phyloP scores from a whole-genome alignment of 2,113 vertebrate genomes.

The Hemichromis elongatus region DNA sequence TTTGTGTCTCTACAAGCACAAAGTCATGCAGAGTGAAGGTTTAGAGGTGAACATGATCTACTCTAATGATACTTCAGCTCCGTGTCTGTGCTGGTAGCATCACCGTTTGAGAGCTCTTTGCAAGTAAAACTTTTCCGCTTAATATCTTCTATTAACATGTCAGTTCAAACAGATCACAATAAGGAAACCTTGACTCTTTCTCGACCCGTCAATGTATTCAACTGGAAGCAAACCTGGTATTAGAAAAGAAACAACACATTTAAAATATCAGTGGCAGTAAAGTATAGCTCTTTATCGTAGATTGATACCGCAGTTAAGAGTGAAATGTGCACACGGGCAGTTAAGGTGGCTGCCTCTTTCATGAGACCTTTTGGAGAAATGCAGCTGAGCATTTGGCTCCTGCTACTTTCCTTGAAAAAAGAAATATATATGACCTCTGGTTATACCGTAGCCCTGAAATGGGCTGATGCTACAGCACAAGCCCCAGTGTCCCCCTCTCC shows the following conservation, averaged over 20 bases:
- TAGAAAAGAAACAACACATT: not conserved
- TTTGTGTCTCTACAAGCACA: slow-evolving; percentile 46
- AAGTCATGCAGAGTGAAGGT: not conserved
- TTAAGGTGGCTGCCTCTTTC: slow-evolving; percentile 20
- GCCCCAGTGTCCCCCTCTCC: not conserved
- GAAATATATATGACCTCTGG: slow-evolving; percentile 37
- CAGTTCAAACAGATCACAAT: not conserved
- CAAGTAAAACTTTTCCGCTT: not conserved
- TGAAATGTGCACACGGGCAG: not conserved
- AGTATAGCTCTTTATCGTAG: not conserved
- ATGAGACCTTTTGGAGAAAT: slow-evolving; percentile 9
- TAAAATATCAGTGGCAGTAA: not conserved
- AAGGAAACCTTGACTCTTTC: not conserved
- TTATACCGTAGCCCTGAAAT: slow-evolving; percentile 17
- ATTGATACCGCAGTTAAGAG: not conserved
- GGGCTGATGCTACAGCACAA: slow-evolving; percentile 14
- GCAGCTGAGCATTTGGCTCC: not conserved
- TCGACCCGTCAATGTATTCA: not conserved
- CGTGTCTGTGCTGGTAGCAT: not conserved
- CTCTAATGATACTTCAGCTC: not conserved
- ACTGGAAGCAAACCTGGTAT: not conserved
- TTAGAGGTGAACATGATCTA: slow-evolving; percentile 25
- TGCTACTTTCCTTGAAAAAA: slow-evolving; percentile 23
- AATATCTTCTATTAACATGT: not conserved
- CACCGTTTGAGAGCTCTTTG: not conserved